Evolutionary conservation across 2,113 vertebrate genomes (phyloP).

Genomic region (Cyprinodon brontotheroides): DNA sequence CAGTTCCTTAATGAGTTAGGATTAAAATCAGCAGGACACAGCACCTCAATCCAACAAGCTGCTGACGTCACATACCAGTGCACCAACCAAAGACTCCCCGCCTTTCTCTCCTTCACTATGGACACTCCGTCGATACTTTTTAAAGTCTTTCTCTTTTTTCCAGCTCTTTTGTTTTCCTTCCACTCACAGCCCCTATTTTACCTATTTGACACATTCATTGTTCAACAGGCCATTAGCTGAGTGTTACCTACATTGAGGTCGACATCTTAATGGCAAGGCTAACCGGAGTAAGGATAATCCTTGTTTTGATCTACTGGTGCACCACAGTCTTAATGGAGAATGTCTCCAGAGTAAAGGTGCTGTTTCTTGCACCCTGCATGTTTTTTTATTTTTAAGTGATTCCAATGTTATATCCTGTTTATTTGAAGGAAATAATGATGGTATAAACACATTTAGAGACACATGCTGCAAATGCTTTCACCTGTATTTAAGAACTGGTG

Average conservation of each 20-base stretch:
- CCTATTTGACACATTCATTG: conserved; percentile 33
- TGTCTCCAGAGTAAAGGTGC: conserved; percentile 52
- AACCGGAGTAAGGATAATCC: conserved; percentile 61
- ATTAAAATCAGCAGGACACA: conserved; percentile 81
- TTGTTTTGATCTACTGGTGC: conserved; percentile 52
- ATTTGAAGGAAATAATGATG: conserved; percentile 19
- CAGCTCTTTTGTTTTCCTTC: conserved; percentile 15
- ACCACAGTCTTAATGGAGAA: conserved; percentile 62
- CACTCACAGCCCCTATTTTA: conserved; percentile 2
- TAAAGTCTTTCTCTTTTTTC: conserved; percentile 15
- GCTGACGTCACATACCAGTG: conserved; percentile 75
- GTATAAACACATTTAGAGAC: conserved; percentile 16
- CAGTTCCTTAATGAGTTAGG: conserved; percentile 75
- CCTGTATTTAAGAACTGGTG: conserved; percentile 6
- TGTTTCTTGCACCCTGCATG: conserved; percentile 36
- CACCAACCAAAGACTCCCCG: conserved; percentile 62
- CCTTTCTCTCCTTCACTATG: conserved; percentile 42
- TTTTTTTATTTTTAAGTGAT: conserved; percentile 18
- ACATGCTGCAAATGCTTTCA: conserved; percentile 1
- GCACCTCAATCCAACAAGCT: conserved; percentile 81
- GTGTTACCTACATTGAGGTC: conserved; percentile 34
- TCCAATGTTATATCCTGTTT: conserved; percentile 21
- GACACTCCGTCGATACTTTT: conserved; percentile 26
- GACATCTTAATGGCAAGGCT: conserved; percentile 11
- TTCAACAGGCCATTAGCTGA: conserved; percentile 8